A percentile compares a stretch with the other conserved stretches of the same genome.
Conservation (phyloP, 2,113 vertebrate genomes). For the Vidua macroura region DNA sequence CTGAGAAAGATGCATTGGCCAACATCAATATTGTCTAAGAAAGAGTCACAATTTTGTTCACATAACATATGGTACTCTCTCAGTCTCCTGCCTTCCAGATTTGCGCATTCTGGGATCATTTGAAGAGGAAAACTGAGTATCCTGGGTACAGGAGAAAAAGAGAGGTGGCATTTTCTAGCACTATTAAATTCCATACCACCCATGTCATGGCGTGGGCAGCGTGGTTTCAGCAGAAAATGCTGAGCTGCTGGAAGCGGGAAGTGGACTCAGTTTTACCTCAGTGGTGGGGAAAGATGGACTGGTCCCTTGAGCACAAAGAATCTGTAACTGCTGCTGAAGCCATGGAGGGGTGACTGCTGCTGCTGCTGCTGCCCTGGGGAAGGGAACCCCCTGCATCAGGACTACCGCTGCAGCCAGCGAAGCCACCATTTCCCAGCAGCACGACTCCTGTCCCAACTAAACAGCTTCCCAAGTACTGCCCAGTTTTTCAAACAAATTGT, state of each 20-base stretch:
- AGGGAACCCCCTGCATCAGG: neutral
- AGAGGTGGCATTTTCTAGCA: neutral
- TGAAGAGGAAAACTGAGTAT: neutral
- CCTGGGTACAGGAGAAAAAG: neutral
- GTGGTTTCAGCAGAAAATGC: neutral
- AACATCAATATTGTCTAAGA: neutral
- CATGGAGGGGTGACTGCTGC: neutral
- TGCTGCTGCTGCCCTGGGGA: neutral
- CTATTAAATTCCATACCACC: neutral
- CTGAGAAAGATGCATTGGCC: neutral
- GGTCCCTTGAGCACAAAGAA: neutral
- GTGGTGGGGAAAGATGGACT: neutral
- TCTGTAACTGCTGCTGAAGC: neutral
- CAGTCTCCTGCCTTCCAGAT: neutral
- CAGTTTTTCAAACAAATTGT: neutral
- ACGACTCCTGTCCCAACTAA: neutral
- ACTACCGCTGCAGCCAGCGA: fast-evolving
- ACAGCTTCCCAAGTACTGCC: neutral
- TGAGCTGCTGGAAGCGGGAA: neutral
- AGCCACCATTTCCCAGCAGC: neutral
- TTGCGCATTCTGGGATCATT: neutral
- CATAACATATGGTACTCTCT: neutral
- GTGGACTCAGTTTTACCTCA: neutral
- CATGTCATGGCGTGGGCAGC: fast-evolving
- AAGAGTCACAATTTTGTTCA: neutral